A percentile compares a stretch with the other conserved stretches of the same genome.
Conservation (phyloP, 1,140 invertebrate species). For the Tetramorium alpestre region DNA sequence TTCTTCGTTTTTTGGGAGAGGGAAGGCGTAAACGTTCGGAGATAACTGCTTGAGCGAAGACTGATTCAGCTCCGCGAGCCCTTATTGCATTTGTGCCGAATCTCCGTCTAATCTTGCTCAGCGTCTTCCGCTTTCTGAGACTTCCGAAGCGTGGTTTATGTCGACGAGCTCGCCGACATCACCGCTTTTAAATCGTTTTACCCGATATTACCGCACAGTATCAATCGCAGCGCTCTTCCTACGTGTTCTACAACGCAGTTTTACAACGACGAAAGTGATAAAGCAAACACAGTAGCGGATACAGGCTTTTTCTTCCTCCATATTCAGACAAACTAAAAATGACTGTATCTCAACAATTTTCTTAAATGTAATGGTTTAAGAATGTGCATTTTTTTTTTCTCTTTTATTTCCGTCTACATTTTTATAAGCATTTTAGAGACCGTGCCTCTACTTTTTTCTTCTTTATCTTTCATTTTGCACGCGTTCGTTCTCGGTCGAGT, state of each 20-base stretch:
- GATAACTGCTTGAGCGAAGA: neutral
- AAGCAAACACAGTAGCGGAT: neutral
- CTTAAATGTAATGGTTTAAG: neutral
- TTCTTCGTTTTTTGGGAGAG: neutral
- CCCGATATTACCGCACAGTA: neutral
- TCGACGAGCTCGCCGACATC: neutral
- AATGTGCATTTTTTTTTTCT: neutral
- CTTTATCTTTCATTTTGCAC: neutral
- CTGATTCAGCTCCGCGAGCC: neutral
- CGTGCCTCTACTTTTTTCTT: neutral
- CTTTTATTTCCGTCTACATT: neutral
- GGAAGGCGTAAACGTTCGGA: neutral
- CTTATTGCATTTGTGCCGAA: neutral
- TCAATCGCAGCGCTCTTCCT: neutral
- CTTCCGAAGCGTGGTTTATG: neutral
- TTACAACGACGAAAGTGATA: neutral
- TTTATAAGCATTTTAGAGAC: neutral
- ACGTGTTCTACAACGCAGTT: neutral
- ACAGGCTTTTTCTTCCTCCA: neutral
- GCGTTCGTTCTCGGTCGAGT: neutral
- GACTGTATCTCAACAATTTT: neutral
- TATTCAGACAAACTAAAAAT: neutral
- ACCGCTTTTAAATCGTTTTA: neutral
- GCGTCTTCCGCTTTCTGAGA: neutral
- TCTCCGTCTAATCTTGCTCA: neutral